Evolutionary conservation across 2,888 invertebrate genomes (phyloP), one percentile per base, ranked within the genome.

Genomic region (Limulus polyphemus): DNA sequence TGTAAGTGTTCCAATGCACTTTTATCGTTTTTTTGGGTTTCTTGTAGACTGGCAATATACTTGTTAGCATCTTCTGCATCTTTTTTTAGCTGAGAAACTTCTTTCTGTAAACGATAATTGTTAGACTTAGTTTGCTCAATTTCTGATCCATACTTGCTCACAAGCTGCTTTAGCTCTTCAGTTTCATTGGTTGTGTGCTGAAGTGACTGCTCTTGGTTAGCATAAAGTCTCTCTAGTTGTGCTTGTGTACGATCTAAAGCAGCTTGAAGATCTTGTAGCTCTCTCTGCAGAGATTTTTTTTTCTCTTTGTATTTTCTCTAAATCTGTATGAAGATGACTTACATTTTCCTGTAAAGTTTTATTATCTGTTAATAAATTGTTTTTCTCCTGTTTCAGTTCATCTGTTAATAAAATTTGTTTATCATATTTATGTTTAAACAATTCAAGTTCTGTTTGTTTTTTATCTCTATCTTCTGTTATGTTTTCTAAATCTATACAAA

Each of bases 331-430:
- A 48, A 64, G 67, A 49, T 72, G 65, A n/a, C 71, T 71, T 57
- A 71, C 62, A 59, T 73, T 72, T 46, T 71, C 68, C 47, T 58
- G 62, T 10, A 62, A 60, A 56, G 88, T 81, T 13, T 87, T 84
- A 68, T 89, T 78, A 73, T 91, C 90, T 58, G 84, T 84, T 1
- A 60, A 62, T 4, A 65, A 58, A 57, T 62, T 60, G 57, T 68
- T 67, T 1, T 63, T 62, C 49, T 67, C 67, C 56, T 67, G 61
- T 47, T 65, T 63, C 11, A 63, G 65, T 47, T 63, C 58, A 9
- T 65, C 67, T 56, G 65, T 64, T n/a, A 62, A 63, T 17, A 61
- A 62, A 13, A 62, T 60, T 55, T 62, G 62, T 7, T 62, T 57
- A 47, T 66, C 62, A 32, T 62, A 62, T 57, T 64, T 63, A 11